A percentile compares a stretch with the other conserved stretches of the same genome.
Evolutionary conservation across 2,797 vertebrate species (phyloP).

Genomic region (Sciurus carolinensis): DNA sequence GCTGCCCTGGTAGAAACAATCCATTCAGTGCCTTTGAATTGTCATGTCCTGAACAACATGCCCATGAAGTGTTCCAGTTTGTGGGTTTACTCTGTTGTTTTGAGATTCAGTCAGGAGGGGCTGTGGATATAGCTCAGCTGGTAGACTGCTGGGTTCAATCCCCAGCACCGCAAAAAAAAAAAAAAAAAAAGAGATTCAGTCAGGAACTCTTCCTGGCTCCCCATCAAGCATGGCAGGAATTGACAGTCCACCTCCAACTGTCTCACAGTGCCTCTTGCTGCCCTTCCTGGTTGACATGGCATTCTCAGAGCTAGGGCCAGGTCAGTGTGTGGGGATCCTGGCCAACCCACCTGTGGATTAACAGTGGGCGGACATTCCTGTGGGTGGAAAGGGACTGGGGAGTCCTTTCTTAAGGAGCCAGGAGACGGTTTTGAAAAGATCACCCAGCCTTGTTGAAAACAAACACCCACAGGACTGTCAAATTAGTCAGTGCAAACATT

Average conservation of each 20-base stretch:
- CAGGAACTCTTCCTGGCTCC: neutral
- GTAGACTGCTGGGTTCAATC: no score
- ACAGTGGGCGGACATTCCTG: neutral
- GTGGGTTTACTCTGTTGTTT: neutral
- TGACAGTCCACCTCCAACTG: neutral
- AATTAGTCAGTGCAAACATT: neutral
- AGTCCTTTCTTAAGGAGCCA: neutral
- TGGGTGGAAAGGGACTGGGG: neutral
- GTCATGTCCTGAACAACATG: neutral
- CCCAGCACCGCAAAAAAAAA: no score
- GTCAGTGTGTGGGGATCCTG: neutral
- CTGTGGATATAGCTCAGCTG: no score
- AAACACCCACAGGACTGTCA: neutral
- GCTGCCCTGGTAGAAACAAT: neutral
- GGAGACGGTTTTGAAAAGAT: neutral
- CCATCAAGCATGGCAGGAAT: neutral
- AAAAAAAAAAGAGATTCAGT: neutral
- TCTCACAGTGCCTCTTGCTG: neutral
- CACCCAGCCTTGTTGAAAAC: neutral
- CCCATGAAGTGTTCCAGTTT: neutral
- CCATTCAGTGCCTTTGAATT: neutral
- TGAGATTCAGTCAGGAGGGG: neutral
- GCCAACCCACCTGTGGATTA: neutral
- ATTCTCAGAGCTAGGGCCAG: neutral
- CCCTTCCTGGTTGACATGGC: neutral